A percentile compares a stretch with the other conserved stretches of the same genome.
Evolutionary conservation across 2,888 invertebrate genomes (phyloP).

Genomic region (Nymphalis polychloros): DNA sequence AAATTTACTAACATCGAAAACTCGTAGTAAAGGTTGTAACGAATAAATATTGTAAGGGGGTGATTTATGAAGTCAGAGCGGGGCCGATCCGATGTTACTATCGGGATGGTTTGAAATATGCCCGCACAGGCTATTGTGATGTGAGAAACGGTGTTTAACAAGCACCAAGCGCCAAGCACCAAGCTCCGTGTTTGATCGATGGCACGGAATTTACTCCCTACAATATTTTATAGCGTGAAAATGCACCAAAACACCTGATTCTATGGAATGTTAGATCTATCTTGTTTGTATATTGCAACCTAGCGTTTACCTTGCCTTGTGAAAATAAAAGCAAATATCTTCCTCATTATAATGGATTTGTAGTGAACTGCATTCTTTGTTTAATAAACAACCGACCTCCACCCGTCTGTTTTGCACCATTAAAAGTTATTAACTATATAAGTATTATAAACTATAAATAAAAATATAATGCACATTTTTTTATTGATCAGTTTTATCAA

Average conservation of each 20-base stretch:
- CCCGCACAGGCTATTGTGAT: conserved; percentile 76
- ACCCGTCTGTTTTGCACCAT: background rate
- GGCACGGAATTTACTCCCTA: conserved; percentile 56
- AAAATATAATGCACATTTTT: background rate
- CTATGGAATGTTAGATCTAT: conserved; percentile 39
- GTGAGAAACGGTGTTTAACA: conserved; percentile 81
- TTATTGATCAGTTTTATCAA: background rate
- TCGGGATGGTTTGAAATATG: conserved; percentile 79
- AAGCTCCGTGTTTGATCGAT: conserved; percentile 65
- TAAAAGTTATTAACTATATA: background rate
- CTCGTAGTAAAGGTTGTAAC: conserved; percentile 63
- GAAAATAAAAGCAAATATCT: conserved; percentile 30
- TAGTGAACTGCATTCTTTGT: conserved; percentile 22
- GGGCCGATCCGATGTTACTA: conserved; percentile 74
- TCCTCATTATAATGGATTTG: conserved; percentile 22
- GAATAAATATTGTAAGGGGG: conserved; percentile 80
- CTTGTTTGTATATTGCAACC: conserved; percentile 39
- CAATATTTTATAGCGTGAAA: conserved; percentile 65
- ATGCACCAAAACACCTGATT: conserved; percentile 58
- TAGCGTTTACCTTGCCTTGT: conserved; percentile 28
- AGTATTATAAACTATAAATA: background rate
- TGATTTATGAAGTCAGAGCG: conserved; percentile 75
- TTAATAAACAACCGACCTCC: conserved; percentile 18
- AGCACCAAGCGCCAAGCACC: conserved; percentile 59
- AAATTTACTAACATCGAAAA: conserved; percentile 16